Evolutionary conservation across 2,113 vertebrate genomes (phyloP).

Genomic region (Indicator indicator): DNA sequence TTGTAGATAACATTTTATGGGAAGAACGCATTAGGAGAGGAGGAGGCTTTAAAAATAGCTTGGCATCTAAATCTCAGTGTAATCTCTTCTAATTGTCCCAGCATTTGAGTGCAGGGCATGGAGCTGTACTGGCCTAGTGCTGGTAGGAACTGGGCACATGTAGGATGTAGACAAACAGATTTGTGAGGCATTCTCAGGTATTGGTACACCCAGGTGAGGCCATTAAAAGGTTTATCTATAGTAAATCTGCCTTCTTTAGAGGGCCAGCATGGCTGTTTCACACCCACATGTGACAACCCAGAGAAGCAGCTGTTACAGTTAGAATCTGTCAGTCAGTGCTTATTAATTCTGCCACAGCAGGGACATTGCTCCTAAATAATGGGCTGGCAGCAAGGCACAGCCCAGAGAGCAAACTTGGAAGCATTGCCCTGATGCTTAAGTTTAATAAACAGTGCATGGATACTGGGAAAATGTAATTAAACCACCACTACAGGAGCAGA

Average conservation of each 20-base stretch:
- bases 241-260: not conserved
- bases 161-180: not conserved
- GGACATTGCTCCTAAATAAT: not conserved
- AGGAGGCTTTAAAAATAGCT: conserved; percentile 40
- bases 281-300: not conserved
- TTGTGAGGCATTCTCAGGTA: not conserved
- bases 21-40: not conserved
- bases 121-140: not conserved
- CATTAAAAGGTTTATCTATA: not conserved
- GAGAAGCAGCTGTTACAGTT: not conserved
- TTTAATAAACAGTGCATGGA: not conserved
- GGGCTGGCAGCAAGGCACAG: not conserved
- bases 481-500: not conserved
- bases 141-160: not conserved
- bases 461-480: not conserved
- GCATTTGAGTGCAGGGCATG: not conserved
- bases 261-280: not conserved
- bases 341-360: not conserved
- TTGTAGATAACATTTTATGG: conserved; percentile 36
- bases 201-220: not conserved
- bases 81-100: conserved; percentile 13
- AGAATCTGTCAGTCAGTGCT: not conserved
- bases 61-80: not conserved
- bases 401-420: not conserved
- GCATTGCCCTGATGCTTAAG: not conserved